Evolutionary conservation across 2,888 invertebrate genomes (phyloP).

Genomic region (Taenaris catops): DNA sequence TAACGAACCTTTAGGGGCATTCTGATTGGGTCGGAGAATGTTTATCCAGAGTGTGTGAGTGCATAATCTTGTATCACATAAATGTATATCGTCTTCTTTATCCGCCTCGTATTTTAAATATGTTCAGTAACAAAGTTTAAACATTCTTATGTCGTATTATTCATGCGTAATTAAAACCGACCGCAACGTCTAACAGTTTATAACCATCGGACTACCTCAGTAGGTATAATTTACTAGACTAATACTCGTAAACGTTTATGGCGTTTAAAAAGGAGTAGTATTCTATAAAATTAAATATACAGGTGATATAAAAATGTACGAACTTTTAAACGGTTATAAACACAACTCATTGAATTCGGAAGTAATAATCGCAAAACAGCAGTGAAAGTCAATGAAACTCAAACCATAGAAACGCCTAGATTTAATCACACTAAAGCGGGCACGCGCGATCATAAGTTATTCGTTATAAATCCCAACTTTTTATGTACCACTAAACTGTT

Average conservation of each 20-base stretch:
- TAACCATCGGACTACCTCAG: conserved; percentile 6
- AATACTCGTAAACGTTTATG: conserved; percentile 12
- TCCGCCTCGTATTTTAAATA: conserved; percentile 14
- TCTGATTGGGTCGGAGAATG: conserved; percentile 39
- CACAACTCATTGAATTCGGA: conserved; percentile 19
- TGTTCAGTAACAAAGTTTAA: conserved; percentile 12
- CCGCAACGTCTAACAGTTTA: conserved; percentile 10
- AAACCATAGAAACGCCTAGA: conserved; percentile 31
- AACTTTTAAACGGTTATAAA: conserved; percentile 15
- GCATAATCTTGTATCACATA: conserved; percentile 33
- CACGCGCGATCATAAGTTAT: conserved; percentile 63
- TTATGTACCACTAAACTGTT: conserved; percentile 75
- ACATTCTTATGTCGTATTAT: conserved; percentile 11
- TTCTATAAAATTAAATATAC: conserved; percentile 16
- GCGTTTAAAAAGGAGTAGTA: conserved; percentile 9
- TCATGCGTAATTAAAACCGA: conserved; percentile 7
- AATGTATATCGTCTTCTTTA: conserved; percentile 25
- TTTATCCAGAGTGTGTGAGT: conserved; percentile 33
- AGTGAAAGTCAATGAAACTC: conserved; percentile 42
- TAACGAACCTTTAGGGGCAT: conserved; percentile 34
- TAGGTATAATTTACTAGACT: conserved; percentile 11
- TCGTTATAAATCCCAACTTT: conserved; percentile 76
- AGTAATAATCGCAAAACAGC: conserved; percentile 29
- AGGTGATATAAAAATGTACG: conserved; percentile 16
- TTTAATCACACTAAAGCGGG: conserved; percentile 39